Evolutionary conservation across 2,888 invertebrate genomes (phyloP), one percentile per base, ranked within the genome.

Genomic region (Ophioninae sp.): DNA sequence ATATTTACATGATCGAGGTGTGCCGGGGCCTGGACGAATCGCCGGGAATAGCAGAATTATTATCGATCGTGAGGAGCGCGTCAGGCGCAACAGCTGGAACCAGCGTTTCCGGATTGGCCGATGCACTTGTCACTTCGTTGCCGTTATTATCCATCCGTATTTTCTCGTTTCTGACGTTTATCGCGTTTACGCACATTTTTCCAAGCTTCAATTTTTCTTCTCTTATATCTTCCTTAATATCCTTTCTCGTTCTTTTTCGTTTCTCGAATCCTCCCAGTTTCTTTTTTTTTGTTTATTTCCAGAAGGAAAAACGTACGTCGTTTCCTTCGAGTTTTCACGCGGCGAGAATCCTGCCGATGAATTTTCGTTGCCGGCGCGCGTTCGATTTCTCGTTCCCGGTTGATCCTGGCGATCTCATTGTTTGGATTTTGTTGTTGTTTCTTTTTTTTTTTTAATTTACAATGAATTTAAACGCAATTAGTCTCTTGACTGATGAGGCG

Each of bases 1-100:
- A 85, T 90, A 92, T 89, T 92, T 91, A 92, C 92, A 91, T 91
- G 91, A 92, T 90, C 87, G 92, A 92, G 85, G 92, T 92, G 87
- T 92, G 92, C 79, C 89, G 91, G 17, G 92, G 91, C 79, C 89
- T 88, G 72, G 83, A 64, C 57, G 76, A 77, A 65, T 87, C 87
- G 83, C 81, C 81, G 81, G 83, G 59, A 65, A 76, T 73, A 62
- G 69, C 72, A 17, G 50, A 50, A 50, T 50, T 50, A 87, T 86
- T 86, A 72, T 77, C 82, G 83, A 74, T 56, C 62, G 62, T 82
- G 23, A 76, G 81, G 59, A 61, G 56, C 62, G 75, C 79, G 30
- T 75, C 67, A 84, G 86, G 77, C 87, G 87, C 85, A 77, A 77
- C 84, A 78, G 79, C 80, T 78, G 80, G 72, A 78, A 69, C 87